Conservation (phyloP, 2,113 vertebrate species). For the Gymnocephalus cernua region DNA sequence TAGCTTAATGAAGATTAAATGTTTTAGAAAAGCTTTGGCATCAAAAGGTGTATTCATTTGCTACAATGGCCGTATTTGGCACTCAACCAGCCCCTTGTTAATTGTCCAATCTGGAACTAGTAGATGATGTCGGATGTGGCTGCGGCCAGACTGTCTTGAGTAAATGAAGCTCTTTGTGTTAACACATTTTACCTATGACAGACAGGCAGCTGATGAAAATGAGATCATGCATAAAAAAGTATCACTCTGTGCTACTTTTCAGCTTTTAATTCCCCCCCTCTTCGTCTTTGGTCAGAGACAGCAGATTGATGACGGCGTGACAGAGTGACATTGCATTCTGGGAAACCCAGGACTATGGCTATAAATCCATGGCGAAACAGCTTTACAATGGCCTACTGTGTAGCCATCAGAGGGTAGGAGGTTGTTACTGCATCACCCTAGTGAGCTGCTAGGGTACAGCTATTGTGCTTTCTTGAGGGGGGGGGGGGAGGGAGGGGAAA, state of each 20-base stretch:
- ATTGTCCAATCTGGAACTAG: slow-evolving; percentile 64
- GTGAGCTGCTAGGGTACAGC: slow-evolving; percentile 57
- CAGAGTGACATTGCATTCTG: slow-evolving; percentile 82
- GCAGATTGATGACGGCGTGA: slow-evolving; percentile 77
- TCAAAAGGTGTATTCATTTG: slow-evolving; percentile 68
- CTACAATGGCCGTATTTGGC: slow-evolving; percentile 67
- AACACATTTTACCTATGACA: slow-evolving; percentile 43
- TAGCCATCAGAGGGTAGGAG: slow-evolving; percentile 70
- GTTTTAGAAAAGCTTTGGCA: slow-evolving; percentile 59
- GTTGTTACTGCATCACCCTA: slow-evolving; percentile 70
- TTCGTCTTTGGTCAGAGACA: slow-evolving; percentile 63
- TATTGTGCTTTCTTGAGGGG: slow-evolving; percentile 39
- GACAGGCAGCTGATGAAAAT: slow-evolving; percentile 65
- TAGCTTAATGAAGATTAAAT: slow-evolving; percentile 72
- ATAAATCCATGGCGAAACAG: slow-evolving; percentile 79
- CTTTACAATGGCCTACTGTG: slow-evolving; percentile 82
- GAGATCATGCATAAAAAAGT: slow-evolving; percentile 60
- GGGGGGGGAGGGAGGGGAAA: slow-evolving; percentile 24
- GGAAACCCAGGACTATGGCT: slow-evolving; percentile 70
- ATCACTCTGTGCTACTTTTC: slow-evolving; percentile 49
- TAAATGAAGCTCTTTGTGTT: slow-evolving; percentile 47
- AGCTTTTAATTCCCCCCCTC: slow-evolving; percentile 29
- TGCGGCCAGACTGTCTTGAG: slow-evolving; percentile 14
- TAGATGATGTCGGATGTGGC: slow-evolving; percentile 57
- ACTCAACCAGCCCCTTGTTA: slow-evolving; percentile 63